phyloP scores from a whole-genome alignment of 2,888 invertebrate genomes.

The Rhimphoctona megacephalus region DNA sequence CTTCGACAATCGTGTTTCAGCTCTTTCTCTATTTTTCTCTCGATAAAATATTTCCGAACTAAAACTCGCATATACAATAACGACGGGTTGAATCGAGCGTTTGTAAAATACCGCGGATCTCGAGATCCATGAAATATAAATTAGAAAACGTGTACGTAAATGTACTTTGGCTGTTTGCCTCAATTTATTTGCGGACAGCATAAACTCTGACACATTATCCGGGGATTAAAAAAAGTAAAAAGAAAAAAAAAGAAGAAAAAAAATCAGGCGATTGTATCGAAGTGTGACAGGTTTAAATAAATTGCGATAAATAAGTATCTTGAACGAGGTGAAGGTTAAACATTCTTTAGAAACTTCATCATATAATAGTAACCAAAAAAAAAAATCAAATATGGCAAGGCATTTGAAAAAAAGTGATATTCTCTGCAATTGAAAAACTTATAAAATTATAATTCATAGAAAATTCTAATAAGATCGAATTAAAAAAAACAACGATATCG shows the following conservation, averaged over 20 bases:
- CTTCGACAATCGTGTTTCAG: slow-evolving; percentile 39
- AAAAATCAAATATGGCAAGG: too few relatives aligned
- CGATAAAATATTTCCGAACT: slow-evolving; percentile 41
- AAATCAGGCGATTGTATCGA: slow-evolving; percentile 32
- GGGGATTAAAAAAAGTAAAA: neutral
- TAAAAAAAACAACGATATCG: too few relatives aligned
- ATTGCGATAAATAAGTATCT: slow-evolving; percentile 27
- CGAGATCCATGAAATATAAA: slow-evolving; percentile 70
- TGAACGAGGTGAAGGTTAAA: slow-evolving; percentile 41
- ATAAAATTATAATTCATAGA: neutral
- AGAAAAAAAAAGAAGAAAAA: neutral
- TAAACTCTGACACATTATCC: neutral
- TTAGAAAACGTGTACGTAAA: slow-evolving; percentile 57
- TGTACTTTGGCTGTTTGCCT: slow-evolving; percentile 42
- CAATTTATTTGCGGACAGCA: slow-evolving; percentile 39
- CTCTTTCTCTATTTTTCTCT: neutral
- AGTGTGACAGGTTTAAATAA: slow-evolving; percentile 1
- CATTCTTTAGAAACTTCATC: neutral
- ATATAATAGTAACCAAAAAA: neutral
- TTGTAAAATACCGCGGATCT: slow-evolving; percentile 8
- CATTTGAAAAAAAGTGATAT: neutral
- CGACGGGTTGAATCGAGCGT: slow-evolving; percentile 3
- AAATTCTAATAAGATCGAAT: neutral
- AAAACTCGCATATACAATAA: slow-evolving; percentile 26
- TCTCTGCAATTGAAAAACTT: neutral